These are phyloP conservation scores for Labeo rohita DNA, from an alignment of 2,113 vertebrate genomes.

Conservation along the genomic window DNA sequence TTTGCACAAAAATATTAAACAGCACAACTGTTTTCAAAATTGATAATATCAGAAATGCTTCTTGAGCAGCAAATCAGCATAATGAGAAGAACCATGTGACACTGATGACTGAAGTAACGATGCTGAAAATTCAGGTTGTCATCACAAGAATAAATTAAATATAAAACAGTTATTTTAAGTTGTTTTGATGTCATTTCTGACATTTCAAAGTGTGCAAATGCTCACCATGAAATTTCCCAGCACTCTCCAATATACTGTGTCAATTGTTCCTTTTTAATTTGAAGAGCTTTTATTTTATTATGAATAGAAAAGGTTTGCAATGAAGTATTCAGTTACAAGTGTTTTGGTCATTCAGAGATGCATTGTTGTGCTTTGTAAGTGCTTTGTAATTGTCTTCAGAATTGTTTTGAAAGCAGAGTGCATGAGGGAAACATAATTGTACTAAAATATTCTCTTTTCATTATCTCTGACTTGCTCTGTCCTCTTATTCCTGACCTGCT, in stretches of 20 bases:
- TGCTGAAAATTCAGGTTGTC: not conserved
- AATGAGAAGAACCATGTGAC: not conserved
- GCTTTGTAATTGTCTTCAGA: not conserved
- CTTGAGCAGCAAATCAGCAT: not conserved
- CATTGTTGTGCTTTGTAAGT: not conserved
- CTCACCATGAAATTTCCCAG: not conserved
- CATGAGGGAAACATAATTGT: not conserved
- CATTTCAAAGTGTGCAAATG: not conserved
- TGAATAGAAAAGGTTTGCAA: not conserved
- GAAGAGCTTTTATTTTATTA: not conserved
- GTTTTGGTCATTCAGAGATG: not conserved
- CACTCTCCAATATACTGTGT: not conserved
- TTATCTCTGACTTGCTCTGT: not conserved
- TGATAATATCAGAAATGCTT: not conserved
- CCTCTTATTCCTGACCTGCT: not conserved
- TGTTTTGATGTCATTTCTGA: not conserved
- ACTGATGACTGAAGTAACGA: not conserved
- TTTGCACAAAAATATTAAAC: not conserved
- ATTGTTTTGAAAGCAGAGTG: not conserved
- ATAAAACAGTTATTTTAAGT: too few relatives aligned
- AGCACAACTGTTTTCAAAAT: not conserved
- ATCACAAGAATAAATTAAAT: too few relatives aligned
- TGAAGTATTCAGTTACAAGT: not conserved
- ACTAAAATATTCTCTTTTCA: not conserved
- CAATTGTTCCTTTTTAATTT: not conserved